Conservation (phyloP, 2,113 vertebrate species). For the Bubo blakistoni region DNA sequence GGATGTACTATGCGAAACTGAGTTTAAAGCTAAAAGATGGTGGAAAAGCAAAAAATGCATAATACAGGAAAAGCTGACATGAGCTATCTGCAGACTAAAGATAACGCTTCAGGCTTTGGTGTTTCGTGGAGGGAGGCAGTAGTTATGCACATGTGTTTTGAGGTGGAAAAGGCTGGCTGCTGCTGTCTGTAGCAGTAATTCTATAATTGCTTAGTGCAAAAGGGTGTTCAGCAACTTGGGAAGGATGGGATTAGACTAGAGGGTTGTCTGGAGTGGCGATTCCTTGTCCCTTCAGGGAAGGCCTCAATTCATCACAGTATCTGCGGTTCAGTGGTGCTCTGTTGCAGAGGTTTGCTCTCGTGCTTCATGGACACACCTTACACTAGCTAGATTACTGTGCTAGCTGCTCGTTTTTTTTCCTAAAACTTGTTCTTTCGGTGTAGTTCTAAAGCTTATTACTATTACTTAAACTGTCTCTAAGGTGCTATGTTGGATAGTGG, state of each 20-base stretch:
- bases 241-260: background rate
- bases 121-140: background rate
- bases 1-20: background rate
- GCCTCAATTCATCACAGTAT: rapidly evolving
- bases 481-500: background rate
- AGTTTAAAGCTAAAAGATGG: background rate
- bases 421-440: background rate
- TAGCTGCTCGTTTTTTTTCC: background rate
- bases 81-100: background rate
- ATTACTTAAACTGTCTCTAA: background rate
- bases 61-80: background rate
- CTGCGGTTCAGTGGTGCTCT: rapidly evolving
- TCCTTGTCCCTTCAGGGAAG: background rate
- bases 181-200: background rate
- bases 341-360: background rate
- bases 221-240: background rate
- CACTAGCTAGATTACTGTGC: background rate
- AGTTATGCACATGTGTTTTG: background rate
- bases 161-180: background rate
- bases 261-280: background rate
- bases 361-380: background rate
- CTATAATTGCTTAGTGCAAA: background rate
- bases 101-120: background rate
- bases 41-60: background rate
- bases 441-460: background rate